These are phyloP conservation scores for Periophthalmodon schlosseri DNA, from an alignment of 2,113 vertebrate genomes.

Conservation along the genomic window DNA sequence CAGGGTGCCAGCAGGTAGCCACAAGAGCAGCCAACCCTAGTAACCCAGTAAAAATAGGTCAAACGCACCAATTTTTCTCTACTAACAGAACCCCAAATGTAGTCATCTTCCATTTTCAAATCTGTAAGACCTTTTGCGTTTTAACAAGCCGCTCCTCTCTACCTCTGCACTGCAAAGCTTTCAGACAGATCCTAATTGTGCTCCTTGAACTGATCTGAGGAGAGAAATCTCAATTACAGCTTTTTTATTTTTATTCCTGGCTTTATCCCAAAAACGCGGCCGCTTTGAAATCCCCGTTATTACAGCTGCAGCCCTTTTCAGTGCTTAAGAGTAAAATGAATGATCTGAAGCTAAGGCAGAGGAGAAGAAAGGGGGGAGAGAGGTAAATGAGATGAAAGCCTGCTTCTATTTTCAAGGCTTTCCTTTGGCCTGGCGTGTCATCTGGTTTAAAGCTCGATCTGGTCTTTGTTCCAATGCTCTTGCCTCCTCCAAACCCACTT, in stretches of 20 bases:
- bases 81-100: not conserved
- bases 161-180: not conserved
- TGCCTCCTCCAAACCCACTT: not conserved
- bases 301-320: constrained; percentile 33
- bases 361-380: constrained; percentile 9
- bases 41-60: too few species aligned
- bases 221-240: constrained; percentile 33
- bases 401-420: constrained; percentile 27
- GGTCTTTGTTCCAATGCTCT: constrained; percentile 26
- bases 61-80: not conserved
- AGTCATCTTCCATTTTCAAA: not conserved
- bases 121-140: not conserved
- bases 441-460: constrained; percentile 43
- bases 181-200: not conserved
- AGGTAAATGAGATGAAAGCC: constrained; percentile 32
- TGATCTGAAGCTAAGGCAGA: constrained; percentile 11
- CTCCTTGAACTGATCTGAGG: constrained; percentile 7
- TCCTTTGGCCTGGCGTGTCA: constrained; percentile 46
- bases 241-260: constrained; percentile 3
- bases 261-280: constrained; percentile 20
- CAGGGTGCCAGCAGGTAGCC: too few species aligned
- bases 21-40: too few species aligned
- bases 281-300: constrained; percentile 49
- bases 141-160: not conserved
- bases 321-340: constrained; percentile 41